Conservation (phyloP, 2,888 invertebrate genomes). For the Troides helena region DNA sequence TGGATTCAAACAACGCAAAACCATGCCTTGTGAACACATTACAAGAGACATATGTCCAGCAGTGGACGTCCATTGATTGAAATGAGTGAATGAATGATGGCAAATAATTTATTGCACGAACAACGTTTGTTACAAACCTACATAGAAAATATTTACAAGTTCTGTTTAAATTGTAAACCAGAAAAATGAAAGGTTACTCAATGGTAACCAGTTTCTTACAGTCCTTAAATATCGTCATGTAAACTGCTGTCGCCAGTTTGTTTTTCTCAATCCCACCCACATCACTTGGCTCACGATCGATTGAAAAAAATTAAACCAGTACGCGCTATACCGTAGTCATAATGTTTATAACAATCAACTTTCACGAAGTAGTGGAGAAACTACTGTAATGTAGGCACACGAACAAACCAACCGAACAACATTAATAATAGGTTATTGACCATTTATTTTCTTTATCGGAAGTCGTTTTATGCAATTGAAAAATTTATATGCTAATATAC, state of each 20-base stretch:
- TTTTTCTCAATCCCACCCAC: slow-evolving; percentile 17
- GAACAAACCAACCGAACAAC: neutral
- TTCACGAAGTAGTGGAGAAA: slow-evolving; percentile 37
- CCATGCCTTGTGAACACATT: no score
- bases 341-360: slow-evolving; percentile 39
- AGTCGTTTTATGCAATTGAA: no score
- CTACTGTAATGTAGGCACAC: slow-evolving; percentile 1
- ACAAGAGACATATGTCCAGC: no score
- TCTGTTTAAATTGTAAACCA: neutral
- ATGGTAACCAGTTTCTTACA: slow-evolving; percentile 9
- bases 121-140: neutral
- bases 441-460: no score
- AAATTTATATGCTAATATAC: no score
- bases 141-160: neutral
- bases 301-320: slow-evolving; percentile 38
- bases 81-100: neutral
- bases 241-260: slow-evolving; percentile 1
- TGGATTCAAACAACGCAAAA: no score
- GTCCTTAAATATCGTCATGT: slow-evolving; percentile 8
- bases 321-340: slow-evolving; percentile 36
- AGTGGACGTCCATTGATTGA: no score
- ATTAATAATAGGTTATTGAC: no score
- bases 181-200: slow-evolving; percentile 8
- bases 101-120: neutral
- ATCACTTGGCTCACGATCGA: slow-evolving; percentile 47